These are phyloP conservation scores for Diarsia mendica DNA, from an alignment of 2,888 invertebrate species.

Conservation along the genomic window DNA sequence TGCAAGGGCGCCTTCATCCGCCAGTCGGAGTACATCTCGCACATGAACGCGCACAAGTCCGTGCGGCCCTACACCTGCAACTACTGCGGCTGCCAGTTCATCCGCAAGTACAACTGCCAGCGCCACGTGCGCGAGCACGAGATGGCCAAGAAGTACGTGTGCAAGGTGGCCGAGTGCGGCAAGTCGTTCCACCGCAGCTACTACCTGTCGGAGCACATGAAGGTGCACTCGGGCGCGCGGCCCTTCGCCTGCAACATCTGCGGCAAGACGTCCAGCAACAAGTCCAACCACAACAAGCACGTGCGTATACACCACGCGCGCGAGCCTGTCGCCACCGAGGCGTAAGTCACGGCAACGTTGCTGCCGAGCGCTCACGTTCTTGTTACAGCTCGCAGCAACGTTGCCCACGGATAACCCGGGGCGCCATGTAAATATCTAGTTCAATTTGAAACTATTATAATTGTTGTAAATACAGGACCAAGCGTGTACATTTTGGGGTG, in stretches of 20 bases:
- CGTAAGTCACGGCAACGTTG: slow-evolving; percentile 67
- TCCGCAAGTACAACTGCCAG: slow-evolving; percentile 96
- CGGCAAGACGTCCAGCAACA: slow-evolving; percentile 96
- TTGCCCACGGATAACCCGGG: slow-evolving; percentile 33
- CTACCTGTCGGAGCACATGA: slow-evolving; percentile 96
- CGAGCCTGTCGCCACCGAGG: slow-evolving; percentile 96
- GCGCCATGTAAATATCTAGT: slow-evolving; percentile 85
- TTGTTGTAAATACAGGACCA: slow-evolving; percentile 88
- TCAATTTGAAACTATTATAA: slow-evolving; percentile 82
- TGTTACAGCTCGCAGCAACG: slow-evolving; percentile 41
- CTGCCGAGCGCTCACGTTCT: slow-evolving; percentile 4
- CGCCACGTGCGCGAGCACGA: slow-evolving; percentile 96
- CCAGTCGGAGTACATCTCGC: slow-evolving; percentile 94
- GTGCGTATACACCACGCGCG: slow-evolving; percentile 96
- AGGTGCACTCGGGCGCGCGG: slow-evolving; percentile 95
- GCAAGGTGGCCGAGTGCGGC: slow-evolving; percentile 93
- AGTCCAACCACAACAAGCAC: slow-evolving; percentile 97
- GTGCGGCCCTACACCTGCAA: slow-evolving; percentile 96
- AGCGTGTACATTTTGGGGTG: slow-evolving; percentile 77
- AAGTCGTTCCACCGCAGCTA: slow-evolving; percentile 96
- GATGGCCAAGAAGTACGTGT: slow-evolving; percentile 94
- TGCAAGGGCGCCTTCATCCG: slow-evolving; percentile 96
- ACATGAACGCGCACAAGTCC: slow-evolving; percentile 96
- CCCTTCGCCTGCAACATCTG: slow-evolving; percentile 97
- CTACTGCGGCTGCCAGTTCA: slow-evolving; percentile 97